Percentiles rank a stretch among this genome's conserved stretches.
Conservation (phyloP, 2,888 invertebrate species). For the Stenoptilia bipunctidactyla region DNA sequence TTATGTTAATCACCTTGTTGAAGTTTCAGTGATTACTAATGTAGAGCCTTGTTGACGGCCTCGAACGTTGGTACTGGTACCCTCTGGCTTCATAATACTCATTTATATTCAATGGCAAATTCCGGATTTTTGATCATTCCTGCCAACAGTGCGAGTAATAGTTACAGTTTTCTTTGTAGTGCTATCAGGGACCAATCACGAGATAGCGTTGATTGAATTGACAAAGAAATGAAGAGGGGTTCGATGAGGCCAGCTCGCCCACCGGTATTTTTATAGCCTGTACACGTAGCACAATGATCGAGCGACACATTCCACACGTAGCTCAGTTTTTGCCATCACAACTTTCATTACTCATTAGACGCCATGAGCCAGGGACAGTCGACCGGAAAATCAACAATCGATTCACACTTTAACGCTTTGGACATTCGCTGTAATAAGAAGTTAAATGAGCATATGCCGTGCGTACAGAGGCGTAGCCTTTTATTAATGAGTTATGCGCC, state of each 20-base stretch:
- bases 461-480: slow-evolving; percentile 54
- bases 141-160: no score
- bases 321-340: slow-evolving; percentile 61
- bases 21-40: no score
- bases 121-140: no score
- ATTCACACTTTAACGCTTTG: background rate
- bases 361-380: background rate
- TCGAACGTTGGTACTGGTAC: no score
- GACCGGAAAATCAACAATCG: slow-evolving; percentile 1
- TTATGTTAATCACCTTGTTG: no score
- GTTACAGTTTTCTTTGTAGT: no score
- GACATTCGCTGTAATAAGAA: background rate
- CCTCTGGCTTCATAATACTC: no score
- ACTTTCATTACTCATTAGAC: slow-evolving; percentile 54
- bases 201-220: slow-evolving; percentile 58
- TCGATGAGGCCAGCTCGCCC: slow-evolving; percentile 29
- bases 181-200: slow-evolving; percentile 46
- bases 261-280: slow-evolving; percentile 66
- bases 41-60: no score
- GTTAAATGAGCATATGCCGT: slow-evolving; percentile 36
- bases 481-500: slow-evolving; percentile 65
- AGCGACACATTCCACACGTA: slow-evolving; percentile 64
- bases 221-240: slow-evolving; percentile 54
- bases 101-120: no score
- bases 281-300: slow-evolving; percentile 60